Percentiles rank a stretch among this genome's conserved stretches.
phyloP scores from a whole-genome alignment of 2,888 invertebrate genomes.

The Flexamia atlantica region DNA sequence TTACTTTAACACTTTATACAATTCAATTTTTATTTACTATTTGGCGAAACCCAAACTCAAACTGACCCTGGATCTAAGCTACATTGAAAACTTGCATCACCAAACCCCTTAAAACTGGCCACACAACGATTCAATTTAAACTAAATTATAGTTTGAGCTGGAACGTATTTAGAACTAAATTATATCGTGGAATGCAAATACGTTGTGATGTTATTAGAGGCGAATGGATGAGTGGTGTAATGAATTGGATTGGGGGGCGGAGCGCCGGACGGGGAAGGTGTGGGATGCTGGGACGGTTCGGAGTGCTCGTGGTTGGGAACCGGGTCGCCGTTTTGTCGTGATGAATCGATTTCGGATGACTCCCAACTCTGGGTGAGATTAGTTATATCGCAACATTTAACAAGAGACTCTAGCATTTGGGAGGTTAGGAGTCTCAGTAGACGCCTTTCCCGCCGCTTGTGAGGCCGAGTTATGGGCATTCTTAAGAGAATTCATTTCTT shows the following conservation, averaged over 20 bases:
- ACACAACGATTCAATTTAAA: constrained; percentile 54
- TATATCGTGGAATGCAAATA: constrained; percentile 51
- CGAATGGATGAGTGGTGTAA: constrained; percentile 14
- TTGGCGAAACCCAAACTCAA: no score
- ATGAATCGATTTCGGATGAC: constrained; percentile 62
- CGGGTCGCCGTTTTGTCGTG: constrained; percentile 33
- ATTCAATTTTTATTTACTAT: no score
- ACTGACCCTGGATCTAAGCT: no score
- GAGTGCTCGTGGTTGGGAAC: not conserved
- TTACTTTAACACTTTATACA: no score
- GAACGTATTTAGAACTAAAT: constrained; percentile 51
- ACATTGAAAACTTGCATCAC: no score
- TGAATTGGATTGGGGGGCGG: constrained; percentile 21
- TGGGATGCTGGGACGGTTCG: constrained; percentile 25
- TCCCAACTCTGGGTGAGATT: constrained; percentile 44
- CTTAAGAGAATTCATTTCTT: no score
- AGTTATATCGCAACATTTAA: constrained; percentile 30
- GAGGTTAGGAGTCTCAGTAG: no score
- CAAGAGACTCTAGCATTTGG: not conserved
- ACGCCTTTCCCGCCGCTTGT: no score
- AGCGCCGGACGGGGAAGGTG: constrained; percentile 1
- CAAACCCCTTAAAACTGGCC: not conserved
- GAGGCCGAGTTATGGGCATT: no score
- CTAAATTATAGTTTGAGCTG: constrained; percentile 52
- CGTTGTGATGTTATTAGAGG: constrained; percentile 46